Percentiles rank a stretch among this genome's conserved stretches.
These are phyloP conservation scores for Gnatocerus cornutus DNA, from an alignment of 2,888 invertebrate species.

Conservation along the genomic window DNA sequence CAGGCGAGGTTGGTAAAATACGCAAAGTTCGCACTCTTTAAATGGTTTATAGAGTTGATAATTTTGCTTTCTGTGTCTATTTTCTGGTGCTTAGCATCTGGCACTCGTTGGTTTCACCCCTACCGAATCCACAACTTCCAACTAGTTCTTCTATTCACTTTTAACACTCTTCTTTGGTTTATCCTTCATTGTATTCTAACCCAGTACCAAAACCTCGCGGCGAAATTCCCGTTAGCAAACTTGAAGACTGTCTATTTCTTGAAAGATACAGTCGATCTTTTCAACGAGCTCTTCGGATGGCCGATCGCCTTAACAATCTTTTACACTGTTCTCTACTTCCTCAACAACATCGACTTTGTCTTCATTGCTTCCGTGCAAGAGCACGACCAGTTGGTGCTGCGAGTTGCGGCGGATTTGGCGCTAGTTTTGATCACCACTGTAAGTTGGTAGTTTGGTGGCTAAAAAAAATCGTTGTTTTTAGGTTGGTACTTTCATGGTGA, in stretches of 20 bases:
- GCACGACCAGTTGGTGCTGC: no score
- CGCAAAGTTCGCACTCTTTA: not conserved
- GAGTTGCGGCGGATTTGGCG: not conserved
- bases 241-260: no score
- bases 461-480: not conserved
- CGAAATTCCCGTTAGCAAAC: no score
- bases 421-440: not conserved
- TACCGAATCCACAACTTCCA: slow-evolving; percentile 2
- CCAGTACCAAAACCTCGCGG: not conserved
- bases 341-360: slow-evolving; percentile 13
- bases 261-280: not conserved
- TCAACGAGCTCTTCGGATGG: slow-evolving; percentile 18
- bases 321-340: not conserved
- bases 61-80: no score
- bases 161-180: slow-evolving; percentile 4
- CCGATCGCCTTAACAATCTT: slow-evolving; percentile 5
- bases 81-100: no score
- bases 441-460: no score
- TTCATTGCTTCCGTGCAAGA: not conserved
- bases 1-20: not conserved
- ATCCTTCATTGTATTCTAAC: not conserved
- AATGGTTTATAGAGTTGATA: not conserved
- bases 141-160: not conserved
- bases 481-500: not conserved
- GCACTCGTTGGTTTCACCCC: no score